These are phyloP conservation scores for Solea senegalensis DNA, from an alignment of 2,113 vertebrate genomes.

Conservation along the genomic window DNA sequence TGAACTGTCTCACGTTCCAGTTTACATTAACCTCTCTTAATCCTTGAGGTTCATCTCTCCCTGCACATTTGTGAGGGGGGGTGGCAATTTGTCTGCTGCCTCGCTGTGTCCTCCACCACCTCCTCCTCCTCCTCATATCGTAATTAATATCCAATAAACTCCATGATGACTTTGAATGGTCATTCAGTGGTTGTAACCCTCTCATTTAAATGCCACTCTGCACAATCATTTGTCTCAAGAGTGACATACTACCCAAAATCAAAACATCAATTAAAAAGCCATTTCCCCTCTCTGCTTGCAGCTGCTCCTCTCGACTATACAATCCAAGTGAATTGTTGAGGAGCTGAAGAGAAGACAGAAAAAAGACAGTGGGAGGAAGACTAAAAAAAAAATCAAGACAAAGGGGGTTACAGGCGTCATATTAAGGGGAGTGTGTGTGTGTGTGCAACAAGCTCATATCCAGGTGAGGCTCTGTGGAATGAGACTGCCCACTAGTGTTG, in stretches of 20 bases:
- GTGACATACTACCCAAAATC: constrained; percentile 67
- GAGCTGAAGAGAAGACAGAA: constrained; percentile 32
- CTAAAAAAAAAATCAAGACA: neutral
- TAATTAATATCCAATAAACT: constrained; percentile 72
- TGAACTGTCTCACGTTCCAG: constrained; percentile 19
- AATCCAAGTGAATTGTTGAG: constrained; percentile 19
- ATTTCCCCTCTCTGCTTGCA: constrained; percentile 56
- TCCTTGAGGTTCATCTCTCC: constrained; percentile 14
- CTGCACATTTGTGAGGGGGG: constrained; percentile 23
- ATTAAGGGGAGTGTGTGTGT: constrained; percentile 12
- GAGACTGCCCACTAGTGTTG: constrained; percentile 75
- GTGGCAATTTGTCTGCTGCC: constrained; percentile 8
- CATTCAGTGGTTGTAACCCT: constrained; percentile 61
- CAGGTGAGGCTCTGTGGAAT: constrained; percentile 56
- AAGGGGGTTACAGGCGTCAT: constrained; percentile 1
- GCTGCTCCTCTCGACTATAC: constrained; percentile 44
- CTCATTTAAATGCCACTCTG: constrained; percentile 70
- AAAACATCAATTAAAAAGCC: constrained; percentile 76
- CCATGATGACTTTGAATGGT: constrained; percentile 66
- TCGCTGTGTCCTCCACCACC: neutral
- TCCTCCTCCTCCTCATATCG: constrained; percentile 29
- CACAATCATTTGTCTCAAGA: constrained; percentile 57
- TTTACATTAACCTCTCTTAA: constrained; percentile 29
- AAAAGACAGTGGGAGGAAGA: constrained; percentile 25
- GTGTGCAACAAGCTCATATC: constrained; percentile 10